Percentiles rank a stretch among this genome's conserved stretches.
Evolutionary conservation across 2,797 vertebrate species (phyloP).

Genomic region (Sebastolobus alascanus): DNA sequence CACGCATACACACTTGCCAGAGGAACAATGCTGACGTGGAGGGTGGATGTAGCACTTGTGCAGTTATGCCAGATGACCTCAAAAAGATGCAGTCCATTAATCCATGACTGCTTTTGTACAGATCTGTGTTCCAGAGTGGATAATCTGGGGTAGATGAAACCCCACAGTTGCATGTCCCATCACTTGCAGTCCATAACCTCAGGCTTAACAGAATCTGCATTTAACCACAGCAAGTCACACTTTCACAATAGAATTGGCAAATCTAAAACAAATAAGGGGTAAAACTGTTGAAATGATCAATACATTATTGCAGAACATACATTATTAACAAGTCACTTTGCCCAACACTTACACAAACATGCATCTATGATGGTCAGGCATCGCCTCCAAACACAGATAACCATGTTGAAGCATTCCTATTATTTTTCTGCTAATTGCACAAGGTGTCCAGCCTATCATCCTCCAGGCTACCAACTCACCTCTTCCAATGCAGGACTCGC

Average conservation of each 20-base stretch:
- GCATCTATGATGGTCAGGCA: conserved; percentile 85
- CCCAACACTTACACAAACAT: conserved; percentile 88
- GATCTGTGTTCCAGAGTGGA: conserved; percentile 73
- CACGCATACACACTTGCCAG: conserved; percentile 69
- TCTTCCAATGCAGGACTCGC: conserved; percentile 78
- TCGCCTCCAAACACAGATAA: conserved; percentile 80
- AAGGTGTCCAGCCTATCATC: conserved; percentile 77
- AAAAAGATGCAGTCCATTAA: conserved; percentile 78
- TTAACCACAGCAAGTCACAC: conserved; percentile 85
- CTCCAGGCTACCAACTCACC: conserved; percentile 61
- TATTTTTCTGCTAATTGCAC: conserved; percentile 84
- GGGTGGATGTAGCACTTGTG: conserved; percentile 82
- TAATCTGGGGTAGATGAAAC: conserved; percentile 60
- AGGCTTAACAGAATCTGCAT: conserved; percentile 81
- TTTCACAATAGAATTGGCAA: conserved; percentile 87
- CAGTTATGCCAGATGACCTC: conserved; percentile 79
- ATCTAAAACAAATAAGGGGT: conserved; percentile 77
- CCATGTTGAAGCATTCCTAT: conserved; percentile 73
- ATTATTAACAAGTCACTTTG: conserved; percentile 89
- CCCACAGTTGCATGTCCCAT: conserved; percentile 67
- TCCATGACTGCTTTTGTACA: conserved; percentile 70
- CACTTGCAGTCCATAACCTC: conserved; percentile 80
- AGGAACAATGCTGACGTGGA: conserved; percentile 76
- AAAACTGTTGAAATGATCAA: conserved; percentile 85
- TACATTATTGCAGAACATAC: conserved; percentile 91